Evolutionary conservation across 2,888 invertebrate genomes (phyloP).

Genomic region (Limenitis camilla): DNA sequence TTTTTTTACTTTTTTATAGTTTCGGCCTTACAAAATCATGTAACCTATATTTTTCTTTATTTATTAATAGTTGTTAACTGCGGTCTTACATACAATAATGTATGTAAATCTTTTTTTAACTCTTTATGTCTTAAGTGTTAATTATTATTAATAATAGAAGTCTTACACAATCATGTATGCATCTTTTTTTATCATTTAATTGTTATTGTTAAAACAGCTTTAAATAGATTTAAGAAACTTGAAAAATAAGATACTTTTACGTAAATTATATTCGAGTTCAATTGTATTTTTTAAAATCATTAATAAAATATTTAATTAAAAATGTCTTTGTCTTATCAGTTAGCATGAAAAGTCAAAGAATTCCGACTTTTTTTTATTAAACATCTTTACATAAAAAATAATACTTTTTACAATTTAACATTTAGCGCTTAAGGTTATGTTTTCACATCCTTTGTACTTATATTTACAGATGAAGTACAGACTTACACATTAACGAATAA

Average conservation of each 20-base stretch:
- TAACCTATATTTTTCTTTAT: too few relatives aligned
- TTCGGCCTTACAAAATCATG: too few relatives aligned
- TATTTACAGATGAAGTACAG: conserved; percentile 19
- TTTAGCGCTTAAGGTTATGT: conserved; percentile 41
- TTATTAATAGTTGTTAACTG: too few relatives aligned
- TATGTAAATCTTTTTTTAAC: not conserved
- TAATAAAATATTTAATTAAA: too few relatives aligned
- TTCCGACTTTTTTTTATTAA: conserved; percentile 40
- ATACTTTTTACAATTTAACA: conserved; percentile 57
- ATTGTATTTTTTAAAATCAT: too few relatives aligned
- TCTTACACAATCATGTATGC: not conserved
- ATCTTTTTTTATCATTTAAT: not conserved
- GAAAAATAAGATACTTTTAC: too few relatives aligned
- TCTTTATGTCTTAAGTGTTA: not conserved
- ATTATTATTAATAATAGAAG: not conserved
- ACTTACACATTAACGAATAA: not conserved
- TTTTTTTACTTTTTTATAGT: too few relatives aligned
- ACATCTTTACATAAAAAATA: conserved; percentile 58
- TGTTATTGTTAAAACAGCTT: not conserved
- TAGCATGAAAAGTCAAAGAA: conserved; percentile 8
- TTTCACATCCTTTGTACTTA: conserved; percentile 40
- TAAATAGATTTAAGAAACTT: not conserved
- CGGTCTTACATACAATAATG: too few relatives aligned
- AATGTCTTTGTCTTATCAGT: not conserved
- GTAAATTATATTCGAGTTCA: too few relatives aligned